Evolutionary conservation across 2,888 invertebrate genomes (phyloP), one percentile per base, ranked within the genome.

Genomic region (Xylophagus ater): DNA sequence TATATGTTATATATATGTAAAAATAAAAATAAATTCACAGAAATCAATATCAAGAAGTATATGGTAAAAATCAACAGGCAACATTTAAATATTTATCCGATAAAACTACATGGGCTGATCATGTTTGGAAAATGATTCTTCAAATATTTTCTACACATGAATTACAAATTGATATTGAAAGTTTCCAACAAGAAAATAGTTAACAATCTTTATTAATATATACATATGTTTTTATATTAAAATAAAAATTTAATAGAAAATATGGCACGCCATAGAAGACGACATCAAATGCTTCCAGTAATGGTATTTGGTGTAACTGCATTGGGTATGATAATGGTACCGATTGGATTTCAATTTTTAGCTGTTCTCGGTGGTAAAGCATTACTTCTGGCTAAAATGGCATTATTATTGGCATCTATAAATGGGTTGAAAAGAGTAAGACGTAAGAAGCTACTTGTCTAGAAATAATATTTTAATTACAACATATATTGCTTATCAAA

Each of bases 361-460:
- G 83, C 86, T 0, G 79, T 86, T 1, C 68, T 87, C 2, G 83
- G 84, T 4, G 86, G 85, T 20, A 87, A 86, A 56, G 85, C 86
- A 0, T 59, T 87, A 4, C 62, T 86, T 0, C 63, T 87, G 14
- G 82, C 86, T 3, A 86, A 86, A 66, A 78, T 86, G 75, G 85
- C 87, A 0, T 65, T 87, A 4, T 70, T 86, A 33, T 63, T 86
- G 9, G 81, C 84, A 3, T 81, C 84, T 0, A 81, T 85, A 45
- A 84, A 84, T 58, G 84, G 84, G 10, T 62, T 85, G 7, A 85
- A 82, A 60, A 79, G 79, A 70, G 79, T 80, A 49, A 31, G 23
- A 13, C n/a, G n/a, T n/a, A n/a, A n/a, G n/a, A n/a, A n/a, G n/a
- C n/a, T n/a, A n/a, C n/a, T n/a, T n/a, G n/a, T n/a, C n/a, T n/a